Conservation (phyloP, 2,797 vertebrate genomes). For the Semotilus atromaculatus region DNA sequence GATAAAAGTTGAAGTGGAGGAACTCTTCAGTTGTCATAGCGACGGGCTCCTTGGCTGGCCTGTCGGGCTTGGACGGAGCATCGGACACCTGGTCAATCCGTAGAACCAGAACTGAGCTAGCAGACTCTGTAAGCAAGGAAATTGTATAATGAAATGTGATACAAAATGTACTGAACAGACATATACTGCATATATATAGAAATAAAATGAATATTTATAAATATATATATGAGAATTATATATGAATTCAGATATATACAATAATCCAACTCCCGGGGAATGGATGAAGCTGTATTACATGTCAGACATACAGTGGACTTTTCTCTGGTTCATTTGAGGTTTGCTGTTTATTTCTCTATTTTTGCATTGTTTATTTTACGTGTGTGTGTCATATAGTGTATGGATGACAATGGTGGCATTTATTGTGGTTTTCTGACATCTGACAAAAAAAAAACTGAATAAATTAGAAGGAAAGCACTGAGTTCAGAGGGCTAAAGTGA, state of each 20-base stretch:
- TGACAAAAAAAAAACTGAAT: slow-evolving; percentile 72
- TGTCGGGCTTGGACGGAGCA: slow-evolving; percentile 49
- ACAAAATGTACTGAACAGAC: slow-evolving; percentile 62
- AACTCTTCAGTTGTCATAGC: slow-evolving; percentile 64
- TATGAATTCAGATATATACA: slow-evolving; percentile 66
- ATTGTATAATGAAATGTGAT: slow-evolving; percentile 57
- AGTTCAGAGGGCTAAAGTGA: slow-evolving; percentile 55
- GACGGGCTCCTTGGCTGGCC: slow-evolving; percentile 52
- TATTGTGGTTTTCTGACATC: slow-evolving; percentile 78
- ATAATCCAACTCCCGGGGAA: slow-evolving; percentile 60
- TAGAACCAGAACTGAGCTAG: slow-evolving; percentile 48
- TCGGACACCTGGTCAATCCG: slow-evolving; percentile 55
- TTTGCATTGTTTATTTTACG: slow-evolving; percentile 65
- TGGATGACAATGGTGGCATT: slow-evolving; percentile 77
- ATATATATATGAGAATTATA: slow-evolving; percentile 57
- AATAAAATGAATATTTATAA: slow-evolving; percentile 66
- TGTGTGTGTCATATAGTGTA: slow-evolving; percentile 77
- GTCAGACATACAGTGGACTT: slow-evolving; percentile 77
- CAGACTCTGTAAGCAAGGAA: slow-evolving; percentile 35
- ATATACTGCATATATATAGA: slow-evolving; percentile 53
- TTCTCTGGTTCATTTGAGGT: slow-evolving; percentile 62
- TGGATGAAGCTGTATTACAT: slow-evolving; percentile 84
- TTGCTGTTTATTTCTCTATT: slow-evolving; percentile 69
- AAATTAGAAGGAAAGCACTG: slow-evolving; percentile 75
- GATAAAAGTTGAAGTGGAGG: slow-evolving; percentile 62